Base-by-base conservation (phyloP, 1,140 invertebrate genomes). In the Aphelenchoides besseyi region DNA sequence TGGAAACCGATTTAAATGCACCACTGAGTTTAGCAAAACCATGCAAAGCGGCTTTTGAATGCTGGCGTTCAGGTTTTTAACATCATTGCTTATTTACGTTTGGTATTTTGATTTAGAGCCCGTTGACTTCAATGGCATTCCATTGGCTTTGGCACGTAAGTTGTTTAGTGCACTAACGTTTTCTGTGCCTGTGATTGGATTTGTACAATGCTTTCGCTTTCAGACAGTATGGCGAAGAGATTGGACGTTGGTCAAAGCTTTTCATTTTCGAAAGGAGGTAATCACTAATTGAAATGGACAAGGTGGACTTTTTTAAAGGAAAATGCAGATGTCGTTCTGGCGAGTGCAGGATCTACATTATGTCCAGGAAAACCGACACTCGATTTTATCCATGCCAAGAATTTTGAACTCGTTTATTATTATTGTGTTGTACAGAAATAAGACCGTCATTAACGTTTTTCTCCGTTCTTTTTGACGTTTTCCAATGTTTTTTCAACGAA, bases 221-320 rank as follows among this genome's bases (percentile, higher is more conserved):
- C 52, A 63, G 41, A 28, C 28, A n/a, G 3, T 8, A 69, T 69
- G 23, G n/a, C 28, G 2, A 69, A 69, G 35, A 9, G 67, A 30
- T 3, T 69, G 26, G 52, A 57, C 28, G n/a, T 69, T 57, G 67
- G 54, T 35, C 29, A 26, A 29, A 32, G 26, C 18, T n/a, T 48
- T 12, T 18, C 33, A 18, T 5, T 63, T 35, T 29, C 61, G 28
- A 68, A 48, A 36, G 66, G 66, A 29, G 36, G 30, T 35, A 8
- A 30, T 57, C n/a, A 16, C 57, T 61, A 61, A 37, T 12, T 67
- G 5, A 8, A 30, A 0, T 8, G 23, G 23, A 2, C 12, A 18
- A 23, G n/a, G n/a, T n/a, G n/a, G n/a, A n/a, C n/a, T 62, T 18
- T 67, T 67, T 61, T n/a, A n/a, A n/a, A 67, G 64, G 29, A 18